Evolutionary conservation across 2,888 invertebrate genomes (phyloP).

Genomic region (Nephrocerus scutellatus): DNA sequence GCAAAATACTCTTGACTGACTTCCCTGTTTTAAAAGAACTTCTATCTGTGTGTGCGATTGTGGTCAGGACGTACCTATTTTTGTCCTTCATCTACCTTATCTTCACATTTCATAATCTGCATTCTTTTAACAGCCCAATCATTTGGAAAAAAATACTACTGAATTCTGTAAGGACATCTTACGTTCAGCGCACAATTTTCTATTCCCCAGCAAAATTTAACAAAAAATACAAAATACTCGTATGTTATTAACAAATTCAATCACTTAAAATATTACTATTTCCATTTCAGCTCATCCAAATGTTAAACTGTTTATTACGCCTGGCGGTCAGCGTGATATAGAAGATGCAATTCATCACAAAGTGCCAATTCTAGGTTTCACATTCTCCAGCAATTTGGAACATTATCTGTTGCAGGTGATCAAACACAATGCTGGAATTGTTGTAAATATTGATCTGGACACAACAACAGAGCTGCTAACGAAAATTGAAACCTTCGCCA

Average conservation of each 20-base stretch:
- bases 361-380: conserved; percentile 29
- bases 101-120: too few species aligned
- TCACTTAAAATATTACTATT: conserved; percentile 3
- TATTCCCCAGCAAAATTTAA: too few species aligned
- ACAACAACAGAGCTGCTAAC: conserved; percentile 20
- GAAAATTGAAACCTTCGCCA: conserved; percentile 23
- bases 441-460: conserved; percentile 27
- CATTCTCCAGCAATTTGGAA: conserved; percentile 26
- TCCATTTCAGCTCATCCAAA: conserved; percentile 26
- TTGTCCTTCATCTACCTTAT: too few species aligned
- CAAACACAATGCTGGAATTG: conserved; percentile 24
- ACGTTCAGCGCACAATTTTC: neutral
- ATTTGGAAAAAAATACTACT: too few species aligned
- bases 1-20: too few species aligned
- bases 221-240: too few species aligned
- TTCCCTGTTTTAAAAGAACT: too few species aligned
- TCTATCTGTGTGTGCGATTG: too few species aligned
- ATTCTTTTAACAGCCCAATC: too few species aligned
- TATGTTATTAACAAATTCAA: neutral
- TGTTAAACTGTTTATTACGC: conserved; percentile 27
- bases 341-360: conserved; percentile 31
- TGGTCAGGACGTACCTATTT: too few species aligned
- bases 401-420: conserved; percentile 29
- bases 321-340: conserved; percentile 28
- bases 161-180: too few species aligned